Conservation (phyloP, 35 echinoderm and acorn worm species). For the Apostichopus japonicus region DNA sequence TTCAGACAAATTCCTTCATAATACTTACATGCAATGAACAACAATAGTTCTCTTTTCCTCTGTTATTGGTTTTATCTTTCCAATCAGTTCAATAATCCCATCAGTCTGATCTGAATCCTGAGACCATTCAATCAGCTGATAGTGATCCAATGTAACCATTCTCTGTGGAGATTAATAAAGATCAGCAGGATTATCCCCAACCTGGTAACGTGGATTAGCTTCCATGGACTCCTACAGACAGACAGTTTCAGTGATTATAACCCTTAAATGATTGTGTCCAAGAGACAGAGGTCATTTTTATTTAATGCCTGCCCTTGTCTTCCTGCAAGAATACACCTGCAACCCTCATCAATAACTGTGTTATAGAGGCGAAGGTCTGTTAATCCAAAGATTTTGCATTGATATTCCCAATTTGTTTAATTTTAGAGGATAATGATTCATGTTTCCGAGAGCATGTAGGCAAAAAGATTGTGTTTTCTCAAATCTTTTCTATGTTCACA, state of each 20-base stretch:
- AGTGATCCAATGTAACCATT: slow-evolving; percentile 4
- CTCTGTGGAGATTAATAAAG: background rate
- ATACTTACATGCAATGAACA: slow-evolving; percentile 5
- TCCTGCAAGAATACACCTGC: too few species aligned
- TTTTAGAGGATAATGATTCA: too few species aligned
- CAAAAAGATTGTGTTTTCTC: too few species aligned
- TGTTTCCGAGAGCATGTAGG: too few species aligned
- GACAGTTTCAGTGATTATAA: background rate
- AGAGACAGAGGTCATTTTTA: too few species aligned
- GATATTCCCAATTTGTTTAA: too few species aligned
- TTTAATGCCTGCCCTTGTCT: too few species aligned
- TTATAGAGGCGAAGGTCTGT: too few species aligned
- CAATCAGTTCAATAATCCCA: background rate
- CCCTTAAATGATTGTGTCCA: background rate
- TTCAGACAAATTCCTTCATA: background rate
- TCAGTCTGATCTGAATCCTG: too few species aligned
- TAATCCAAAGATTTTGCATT: too few species aligned
- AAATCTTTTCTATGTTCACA: background rate
- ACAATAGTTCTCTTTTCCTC: background rate
- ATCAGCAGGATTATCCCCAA: background rate
- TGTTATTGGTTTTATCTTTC: background rate
- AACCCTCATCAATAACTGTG: too few species aligned
- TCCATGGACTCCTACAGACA: background rate
- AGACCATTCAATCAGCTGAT: too few species aligned
- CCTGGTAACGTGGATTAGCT: background rate